A percentile compares a stretch with the other conserved stretches of the same genome.
These are phyloP conservation scores for Brachionus rotundiformis DNA, from an alignment of 1,140 invertebrate species.

Conservation along the genomic window DNA sequence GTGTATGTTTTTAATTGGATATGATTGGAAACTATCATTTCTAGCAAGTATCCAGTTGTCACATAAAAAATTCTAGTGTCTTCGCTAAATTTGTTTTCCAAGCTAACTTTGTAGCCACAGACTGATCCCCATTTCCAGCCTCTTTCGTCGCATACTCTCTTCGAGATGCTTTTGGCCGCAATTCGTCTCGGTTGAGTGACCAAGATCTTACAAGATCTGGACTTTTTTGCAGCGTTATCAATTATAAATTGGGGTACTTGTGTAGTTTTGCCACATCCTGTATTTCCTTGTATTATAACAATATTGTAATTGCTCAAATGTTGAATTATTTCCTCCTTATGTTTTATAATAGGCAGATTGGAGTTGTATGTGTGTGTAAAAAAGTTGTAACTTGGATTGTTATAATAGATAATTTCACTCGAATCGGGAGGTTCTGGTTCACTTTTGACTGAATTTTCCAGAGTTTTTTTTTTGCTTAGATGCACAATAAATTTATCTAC, in stretches of 20 bases:
- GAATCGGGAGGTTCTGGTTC: not conserved
- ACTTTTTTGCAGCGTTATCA: slow-evolving; percentile 58
- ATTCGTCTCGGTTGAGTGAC: slow-evolving; percentile 64
- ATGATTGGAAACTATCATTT: slow-evolving; percentile 61
- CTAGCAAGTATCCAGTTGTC: slow-evolving; percentile 62
- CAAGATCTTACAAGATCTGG: slow-evolving; percentile 55
- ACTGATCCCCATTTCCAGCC: slow-evolving; percentile 59
- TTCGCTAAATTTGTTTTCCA: slow-evolving; percentile 51
- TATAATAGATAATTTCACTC: not conserved
- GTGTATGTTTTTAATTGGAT: slow-evolving; percentile 55
- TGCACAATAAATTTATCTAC: not conserved
- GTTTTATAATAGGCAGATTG: slow-evolving; percentile 1
- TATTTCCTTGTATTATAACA: slow-evolving; percentile 66
- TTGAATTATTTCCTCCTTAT: not conserved
- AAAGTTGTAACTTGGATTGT: not conserved
- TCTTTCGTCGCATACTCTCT: slow-evolving; percentile 61
- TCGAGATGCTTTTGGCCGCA: slow-evolving; percentile 61
- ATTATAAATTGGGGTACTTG: slow-evolving; percentile 64
- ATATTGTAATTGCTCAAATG: not conserved
- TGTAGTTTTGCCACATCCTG: slow-evolving; percentile 63
- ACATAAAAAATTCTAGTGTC: slow-evolving; percentile 61
- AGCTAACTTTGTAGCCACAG: slow-evolving; percentile 63
- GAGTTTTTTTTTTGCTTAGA: not conserved
- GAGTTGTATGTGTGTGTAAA: slow-evolving; percentile 2
- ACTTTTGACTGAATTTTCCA: not conserved